These are phyloP conservation scores for Blennius ocellaris DNA, from an alignment of 2,113 vertebrate species.

Conservation along the genomic window DNA sequence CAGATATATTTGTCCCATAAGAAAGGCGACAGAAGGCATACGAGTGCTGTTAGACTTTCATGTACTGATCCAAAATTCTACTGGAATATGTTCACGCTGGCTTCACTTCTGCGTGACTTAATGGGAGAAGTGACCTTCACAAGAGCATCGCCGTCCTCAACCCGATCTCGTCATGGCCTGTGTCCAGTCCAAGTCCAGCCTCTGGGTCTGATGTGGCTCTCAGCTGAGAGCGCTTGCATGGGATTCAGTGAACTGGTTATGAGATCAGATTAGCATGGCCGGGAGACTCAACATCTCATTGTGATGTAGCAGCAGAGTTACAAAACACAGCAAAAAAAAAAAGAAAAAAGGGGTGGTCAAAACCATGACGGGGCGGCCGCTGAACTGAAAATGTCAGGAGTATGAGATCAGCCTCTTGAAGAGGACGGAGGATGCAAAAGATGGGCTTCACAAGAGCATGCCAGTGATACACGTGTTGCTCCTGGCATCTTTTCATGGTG, in stretches of 20 bases:
- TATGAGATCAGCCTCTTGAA: neutral
- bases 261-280: constrained; percentile 63
- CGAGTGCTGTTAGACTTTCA: no score
- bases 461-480: neutral
- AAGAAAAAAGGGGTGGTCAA: neutral
- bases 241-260: constrained; percentile 57
- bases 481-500: neutral
- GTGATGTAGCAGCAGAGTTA: constrained; percentile 52
- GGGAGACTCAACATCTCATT: constrained; percentile 48
- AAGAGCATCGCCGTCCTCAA: constrained; percentile 18
- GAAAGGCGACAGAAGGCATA: neutral
- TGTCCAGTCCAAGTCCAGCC: constrained; percentile 42
- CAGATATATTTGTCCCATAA: neutral
- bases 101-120: neutral
- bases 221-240: constrained; percentile 39
- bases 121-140: constrained; percentile 46
- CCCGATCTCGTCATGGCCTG: constrained; percentile 13
- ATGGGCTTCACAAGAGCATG: neutral
- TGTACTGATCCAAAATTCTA: neutral
- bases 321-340: constrained; percentile 37
- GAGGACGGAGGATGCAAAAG: constrained; percentile 9
- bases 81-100: neutral
- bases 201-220: constrained; percentile 43
- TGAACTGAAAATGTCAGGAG: constrained; percentile 1
- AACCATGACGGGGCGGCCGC: constrained; percentile 24